Percentiles rank a stretch among this genome's conserved stretches.
Conservation (phyloP, 2,888 invertebrate genomes). For the Epinotia bilunana region DNA sequence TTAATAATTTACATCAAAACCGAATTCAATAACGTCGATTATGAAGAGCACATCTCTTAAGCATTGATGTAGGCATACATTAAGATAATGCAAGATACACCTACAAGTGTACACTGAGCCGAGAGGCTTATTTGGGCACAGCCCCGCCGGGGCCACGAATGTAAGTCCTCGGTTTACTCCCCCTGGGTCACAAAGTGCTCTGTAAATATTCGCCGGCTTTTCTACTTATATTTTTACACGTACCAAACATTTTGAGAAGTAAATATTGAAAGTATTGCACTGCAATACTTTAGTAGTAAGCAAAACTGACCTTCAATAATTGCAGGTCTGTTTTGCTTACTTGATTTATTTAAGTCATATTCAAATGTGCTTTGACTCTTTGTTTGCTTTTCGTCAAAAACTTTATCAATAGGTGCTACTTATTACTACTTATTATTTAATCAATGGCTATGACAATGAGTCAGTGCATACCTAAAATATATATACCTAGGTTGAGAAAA, state of each 20-base stretch:
- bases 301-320: too few relatives aligned
- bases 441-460: neutral
- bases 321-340: neutral
- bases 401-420: neutral
- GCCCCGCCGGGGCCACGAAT: slow-evolving; percentile 14
- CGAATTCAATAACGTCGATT: too few relatives aligned
- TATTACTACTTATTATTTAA: neutral
- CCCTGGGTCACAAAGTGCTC: slow-evolving; percentile 33
- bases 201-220: slow-evolving; percentile 32
- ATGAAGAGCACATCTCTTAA: neutral
- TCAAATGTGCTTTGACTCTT: neutral
- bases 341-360: neutral
- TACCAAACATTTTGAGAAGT: neutral
- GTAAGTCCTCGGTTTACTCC: slow-evolving; percentile 15
- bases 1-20: too few relatives aligned
- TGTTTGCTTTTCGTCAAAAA: neutral
- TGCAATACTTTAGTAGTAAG: too few relatives aligned
- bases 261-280: neutral
- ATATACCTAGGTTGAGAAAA: neutral
- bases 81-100: neutral
- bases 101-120: neutral
- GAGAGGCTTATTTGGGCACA: slow-evolving; percentile 23
- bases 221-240: neutral
- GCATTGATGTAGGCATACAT: neutral
- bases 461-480: neutral